Evolutionary conservation across 2,113 vertebrate species (phyloP), one percentile per base, ranked within the genome.

Genomic region (Heterocephalus glaber): DNA sequence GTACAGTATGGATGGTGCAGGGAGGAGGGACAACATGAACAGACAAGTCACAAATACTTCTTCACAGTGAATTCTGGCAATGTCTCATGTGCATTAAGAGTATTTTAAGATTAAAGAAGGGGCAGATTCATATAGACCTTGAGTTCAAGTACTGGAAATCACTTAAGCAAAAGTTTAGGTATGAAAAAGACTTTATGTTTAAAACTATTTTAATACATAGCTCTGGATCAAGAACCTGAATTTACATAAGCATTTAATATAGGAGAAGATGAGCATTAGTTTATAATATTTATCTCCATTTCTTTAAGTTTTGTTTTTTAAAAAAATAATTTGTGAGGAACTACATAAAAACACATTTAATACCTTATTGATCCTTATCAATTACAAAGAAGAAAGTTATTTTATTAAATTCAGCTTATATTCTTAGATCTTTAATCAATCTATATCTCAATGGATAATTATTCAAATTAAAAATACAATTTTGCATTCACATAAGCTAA

Each of bases 341-440:
- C 20, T 28, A 49, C 22, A 85, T 70, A 84, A 70, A 83, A 90
- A 83, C 12, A 10, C 20, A 79, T 24, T 85, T 82, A 96, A 83
- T 38, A 52, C 41, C 33, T 93, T 83, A 83, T 3, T 90, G 17
- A 86, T 72, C 56, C 54, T 94, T 66, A 85, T 70, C 26, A 94
- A 61, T 72, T 86, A 68, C 49, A 16, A 95, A 89, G 47, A 95
- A 89, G 47, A 86, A 76, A 79, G 38, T 61, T 85, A 86, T 49
- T 89, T 90, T 92, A 95, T 41, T 94, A 91, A 92, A 82, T 30
- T 89, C 66, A 90, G 38, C n/a, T 90, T 89, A 83, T 47, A 81
- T 44, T 81, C 44, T 89, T 77, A 81, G 26, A 60, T 52, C 14
- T 95, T n/a, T 72, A 85, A 66, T 88, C 9, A 30, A 91, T 28